Evolutionary conservation across 2,797 vertebrate species (phyloP), one percentile per base, ranked within the genome.

Genomic region (Sebastiscus albofasciatus): DNA sequence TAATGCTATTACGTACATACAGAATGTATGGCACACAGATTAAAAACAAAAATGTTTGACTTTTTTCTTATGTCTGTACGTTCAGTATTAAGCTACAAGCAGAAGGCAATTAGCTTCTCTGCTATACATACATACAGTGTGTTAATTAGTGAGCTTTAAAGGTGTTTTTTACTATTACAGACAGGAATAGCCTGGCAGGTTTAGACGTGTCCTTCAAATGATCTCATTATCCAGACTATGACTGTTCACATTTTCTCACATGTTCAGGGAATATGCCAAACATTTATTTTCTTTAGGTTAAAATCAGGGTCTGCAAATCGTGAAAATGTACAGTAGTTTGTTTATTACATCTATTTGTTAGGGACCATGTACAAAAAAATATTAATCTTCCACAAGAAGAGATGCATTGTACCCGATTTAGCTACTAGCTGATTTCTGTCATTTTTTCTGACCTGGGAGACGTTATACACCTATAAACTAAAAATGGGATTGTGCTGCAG

Each of bases 321-420:
- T 49, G 16, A 49, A 49, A 9, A 49, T 20, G 0, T 20, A 20
- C 13, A 39, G 36, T 39, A 39, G 16, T 20, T 49, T 0, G 46
- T 49, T 49, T 49, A 18, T 49, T 2, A 49, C 7, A 49, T 49
- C 0, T 20, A 20, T 49, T 49, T 49, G 46, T 49, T 9, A 18
- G 0, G 1, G 8, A 49, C 16, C 0, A 49, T 4, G 46, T 49
- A 1, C 0, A 49, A 0, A 49, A 18, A 46, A 49, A 18, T 0
- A 7, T 1, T 14, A 46, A 46, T 46, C 14, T 46, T 46, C 14
- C 14, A 46, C 42, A 18, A 49, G 42, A 49, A 42, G 39, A 46
- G 13, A 49, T 49, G 18, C 46, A 42, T 42, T 49, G 46, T 49
- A 49, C 46, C 1, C 0, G 16, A 49, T 0, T 46, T 46, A 46